Percentiles rank a stretch among this genome's conserved stretches.
These are phyloP conservation scores for Cephalophus harveyi DNA, from an alignment of 2,113 vertebrate species.

Conservation along the genomic window DNA sequence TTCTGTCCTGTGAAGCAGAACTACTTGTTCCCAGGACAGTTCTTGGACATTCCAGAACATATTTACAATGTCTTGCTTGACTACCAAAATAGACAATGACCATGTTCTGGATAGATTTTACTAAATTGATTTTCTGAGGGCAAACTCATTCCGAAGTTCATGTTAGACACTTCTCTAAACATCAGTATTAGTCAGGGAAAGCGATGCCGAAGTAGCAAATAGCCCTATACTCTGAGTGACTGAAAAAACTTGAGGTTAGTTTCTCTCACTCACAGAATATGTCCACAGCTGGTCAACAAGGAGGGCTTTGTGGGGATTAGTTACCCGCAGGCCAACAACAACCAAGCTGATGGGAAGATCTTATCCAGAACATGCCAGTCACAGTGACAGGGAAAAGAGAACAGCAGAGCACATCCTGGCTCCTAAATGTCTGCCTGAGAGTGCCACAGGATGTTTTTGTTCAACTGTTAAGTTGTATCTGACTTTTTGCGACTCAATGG, in stretches of 20 bases:
- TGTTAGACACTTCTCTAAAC: neutral
- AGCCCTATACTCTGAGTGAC: neutral
- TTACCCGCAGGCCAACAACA: neutral
- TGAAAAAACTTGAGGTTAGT: neutral
- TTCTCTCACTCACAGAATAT: neutral
- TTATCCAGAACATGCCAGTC: neutral
- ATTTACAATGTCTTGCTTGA: neutral
- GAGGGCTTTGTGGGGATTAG: neutral
- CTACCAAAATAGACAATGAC: neutral
- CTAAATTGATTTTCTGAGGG: neutral
- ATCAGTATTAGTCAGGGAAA: neutral
- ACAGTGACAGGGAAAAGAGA: neutral
- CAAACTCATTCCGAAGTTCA: neutral
- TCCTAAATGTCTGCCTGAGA: neutral
- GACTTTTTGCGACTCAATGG: neutral
- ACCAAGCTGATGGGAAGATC: neutral
- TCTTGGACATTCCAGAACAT: neutral
- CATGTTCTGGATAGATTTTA: neutral
- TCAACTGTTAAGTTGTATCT: neutral
- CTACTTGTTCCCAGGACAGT: neutral
- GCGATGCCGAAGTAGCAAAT: neutral
- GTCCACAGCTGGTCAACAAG: neutral
- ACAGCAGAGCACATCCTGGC: neutral
- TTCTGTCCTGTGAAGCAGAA: neutral
- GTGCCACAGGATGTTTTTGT: neutral